Evolutionary conservation across 2,797 vertebrate species (phyloP), one percentile per base, ranked within the genome.

Genomic region (Pteronotus mesoamericanus): DNA sequence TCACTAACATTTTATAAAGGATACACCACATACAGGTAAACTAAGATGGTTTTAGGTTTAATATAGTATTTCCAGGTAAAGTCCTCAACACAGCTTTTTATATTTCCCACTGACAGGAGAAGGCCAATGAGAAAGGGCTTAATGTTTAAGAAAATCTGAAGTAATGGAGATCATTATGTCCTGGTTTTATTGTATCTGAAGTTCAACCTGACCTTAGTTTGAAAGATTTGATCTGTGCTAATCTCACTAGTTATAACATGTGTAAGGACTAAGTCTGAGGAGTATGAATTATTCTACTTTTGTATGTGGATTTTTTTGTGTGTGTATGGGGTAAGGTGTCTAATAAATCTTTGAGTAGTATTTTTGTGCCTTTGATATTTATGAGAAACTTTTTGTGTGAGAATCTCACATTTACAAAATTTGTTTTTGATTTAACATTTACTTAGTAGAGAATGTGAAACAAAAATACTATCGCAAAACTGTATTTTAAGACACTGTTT

Each of bases 11-110:
- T 95, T 84, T 82, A 80, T 95, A 92, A 87, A 85, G 29, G 71
- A 94, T 86, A 34, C 14, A 48, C 66, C 15, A n/a, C 59, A 4
- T 59, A 1, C 75, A 83, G 57, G 37, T 89, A 86, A 94, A 79
- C 64, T 57, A 91, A 66, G 37, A 57, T 19, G 86, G 44, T 42
- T 95, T 93, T 66, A 94, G 48, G 9, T 91, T 96, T 86, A 92
- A 86, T 80, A 69, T 59, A 78, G 80, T 71, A 74, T 32, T 94
- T 39, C 64, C 7, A 86, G 71, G 75, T 46, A 85, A 79, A 88
- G 83, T 92, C 21, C 4, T 91, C 39, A 83, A 79, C 12, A 39
- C 0, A 57, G 19, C 37, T 9, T 86, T 83, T 94, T 75, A 46
- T 72, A 55, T 83, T 93, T 96, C 22, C 24, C 12, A 75, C 24